Base-by-base conservation (phyloP, 2,797 vertebrate species). In the Enteromius radiatus region DNA sequence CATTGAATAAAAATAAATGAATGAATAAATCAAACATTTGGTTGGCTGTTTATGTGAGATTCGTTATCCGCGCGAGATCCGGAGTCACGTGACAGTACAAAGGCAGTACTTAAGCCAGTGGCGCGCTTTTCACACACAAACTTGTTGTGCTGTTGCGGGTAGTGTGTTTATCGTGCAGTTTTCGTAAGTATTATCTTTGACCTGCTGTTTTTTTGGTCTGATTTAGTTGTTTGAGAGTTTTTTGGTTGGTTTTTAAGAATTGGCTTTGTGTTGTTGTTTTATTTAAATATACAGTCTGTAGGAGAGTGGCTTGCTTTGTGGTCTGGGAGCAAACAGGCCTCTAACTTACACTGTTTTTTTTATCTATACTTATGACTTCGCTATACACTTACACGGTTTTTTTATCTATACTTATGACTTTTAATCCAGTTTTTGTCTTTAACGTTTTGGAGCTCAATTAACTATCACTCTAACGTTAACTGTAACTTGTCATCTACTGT, bases 41-140 rank as follows among this genome's bases (percentile, higher is more conserved):
- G 9, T 21, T 17, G 2, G 3, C 23, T 38, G 43, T 36, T 76
- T 67, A 23, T 5, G 47, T 43, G 3, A 36, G 3, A 12, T 7
- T 54, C n/a, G 28, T 3, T 0, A 2, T 38, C 23, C 61, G 77
- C 74, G 52, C 64, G 64, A 69, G 33, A 11, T 11, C 4, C 0
- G 0, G 45, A 9, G 65, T 85, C 90, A 94, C 90, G 90, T 94
- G 92, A 89, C 43, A 0, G 15, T 63, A 76, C 87, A 59, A 52
- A 33, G 76, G 5, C 43, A 82, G 88, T 93, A 95, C 93, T 95
- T 95, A 95, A 95, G 76, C 43, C 23, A 23, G 80, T 92, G 93
- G 94, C 94, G 93, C 93, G 93, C 85, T 88, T 83, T 5, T 56
- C 9, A 6, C n/a, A 38, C 5, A 0, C 14, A 33, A 43, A 3